Conservation (phyloP, 2,797 vertebrate species). For the Toxotes lorentzi region DNA sequence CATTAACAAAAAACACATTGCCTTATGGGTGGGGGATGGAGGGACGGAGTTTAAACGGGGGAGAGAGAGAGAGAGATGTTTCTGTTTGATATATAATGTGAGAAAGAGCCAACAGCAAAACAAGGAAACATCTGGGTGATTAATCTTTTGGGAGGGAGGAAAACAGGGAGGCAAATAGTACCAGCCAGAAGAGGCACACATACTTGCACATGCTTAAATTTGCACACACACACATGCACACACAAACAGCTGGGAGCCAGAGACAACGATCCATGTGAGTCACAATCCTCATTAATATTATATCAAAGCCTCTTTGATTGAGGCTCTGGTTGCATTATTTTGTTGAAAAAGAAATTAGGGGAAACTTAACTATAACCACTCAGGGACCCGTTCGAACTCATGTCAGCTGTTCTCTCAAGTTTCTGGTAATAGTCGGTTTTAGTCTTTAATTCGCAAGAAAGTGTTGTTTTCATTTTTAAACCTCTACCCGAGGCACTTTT, state of each 20-base stretch:
- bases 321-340: slow-evolving; percentile 42
- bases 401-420: slow-evolving; percentile 20
- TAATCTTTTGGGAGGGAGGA: slow-evolving; percentile 83
- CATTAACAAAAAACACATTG: slow-evolving; percentile 83
- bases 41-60: slow-evolving; percentile 19
- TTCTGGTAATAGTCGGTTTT: slow-evolving; percentile 25
- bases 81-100: slow-evolving; percentile 88
- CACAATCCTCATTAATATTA: slow-evolving; percentile 81
- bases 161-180: slow-evolving; percentile 75
- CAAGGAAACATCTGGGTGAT: slow-evolving; percentile 91
- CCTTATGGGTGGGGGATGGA: slow-evolving; percentile 41
- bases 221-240: slow-evolving; percentile 26
- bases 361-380: slow-evolving; percentile 21
- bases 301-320: slow-evolving; percentile 65
- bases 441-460: slow-evolving; percentile 45
- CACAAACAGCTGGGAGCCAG: slow-evolving; percentile 69
- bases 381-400: neutral
- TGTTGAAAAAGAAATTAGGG: slow-evolving; percentile 5
- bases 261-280: slow-evolving; percentile 69
- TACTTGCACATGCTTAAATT: slow-evolving; percentile 9
- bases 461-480: slow-evolving; percentile 47
- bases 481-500: slow-evolving; percentile 29
- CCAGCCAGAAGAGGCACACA: slow-evolving; percentile 67
- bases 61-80: slow-evolving; percentile 70
- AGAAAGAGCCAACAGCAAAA: slow-evolving; percentile 90